Base-by-base conservation (phyloP, 2,113 vertebrate genomes). In the Trogon surrucura region DNA sequence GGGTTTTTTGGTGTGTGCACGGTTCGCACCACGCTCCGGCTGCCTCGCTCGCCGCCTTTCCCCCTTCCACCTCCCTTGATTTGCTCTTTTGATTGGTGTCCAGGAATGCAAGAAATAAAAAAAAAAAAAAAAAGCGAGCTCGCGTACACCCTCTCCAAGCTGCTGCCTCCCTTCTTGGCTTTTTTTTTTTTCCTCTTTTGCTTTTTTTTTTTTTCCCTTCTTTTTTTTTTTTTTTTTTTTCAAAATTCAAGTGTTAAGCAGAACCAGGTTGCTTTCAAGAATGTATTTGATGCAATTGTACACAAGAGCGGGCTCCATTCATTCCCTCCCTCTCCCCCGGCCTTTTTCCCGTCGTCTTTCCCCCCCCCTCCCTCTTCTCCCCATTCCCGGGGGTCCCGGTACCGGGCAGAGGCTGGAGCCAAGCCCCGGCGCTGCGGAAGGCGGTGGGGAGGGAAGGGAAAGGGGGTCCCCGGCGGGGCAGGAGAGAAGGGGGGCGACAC, bases 261-360 rank as follows among this genome's bases (percentile, higher is more conserved):
- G 91, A 96, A 96, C 95, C 95, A 95, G 95, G 95, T 95, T 96
- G 93, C 95, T 95, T 82, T 95, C 89, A 96, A 95, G 95, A 96
- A 96, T 95, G 91, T 69, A 92, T 96, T 95, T 92, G 93, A 93
- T 93, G 91, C 65, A 60, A 48, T 74, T 85, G 93, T 85, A 90
- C 80, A 81, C 95, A 88, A 90, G 77, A 79, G 61, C 79, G 67
- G 84, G 83, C 79, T 93, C 92, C 93, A 95, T 96, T 96, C 95
- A 94, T 95, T 96, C 72, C 92, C 65, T 80, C 67, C 80, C 60
- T 66, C 64, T 64, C 56, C 41, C 29, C 61, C 38, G 18, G 51
- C 64, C 65, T 57, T n/a, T n/a, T n/a, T n/a, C n/a, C n/a, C n/a
- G n/a, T n/a, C n/a, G n/a, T n/a, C n/a, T n/a, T 51, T 23, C 50